Conservation (phyloP, 2,797 vertebrate genomes). For the Onychomys leucogaster region DNA sequence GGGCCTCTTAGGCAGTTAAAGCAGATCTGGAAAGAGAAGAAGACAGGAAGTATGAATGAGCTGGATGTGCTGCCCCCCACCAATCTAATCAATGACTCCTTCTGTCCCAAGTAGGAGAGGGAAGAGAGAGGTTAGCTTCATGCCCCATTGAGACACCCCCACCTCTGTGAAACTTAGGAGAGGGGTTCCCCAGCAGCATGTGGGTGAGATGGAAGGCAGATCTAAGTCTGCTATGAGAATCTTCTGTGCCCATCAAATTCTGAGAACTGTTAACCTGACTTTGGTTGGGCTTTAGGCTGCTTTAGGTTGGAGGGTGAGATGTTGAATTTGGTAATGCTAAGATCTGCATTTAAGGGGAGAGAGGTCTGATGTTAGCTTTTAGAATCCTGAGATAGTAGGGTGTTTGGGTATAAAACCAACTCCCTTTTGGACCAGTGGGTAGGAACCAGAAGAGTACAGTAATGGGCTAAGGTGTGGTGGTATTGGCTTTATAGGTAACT, state of each 20-base stretch:
- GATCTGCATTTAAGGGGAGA: not conserved
- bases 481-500: not conserved
- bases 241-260: not conserved
- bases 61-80: not conserved
- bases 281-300: not conserved
- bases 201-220: not conserved
- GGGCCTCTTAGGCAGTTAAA: not conserved
- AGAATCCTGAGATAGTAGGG: not conserved
- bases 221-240: not conserved
- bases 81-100: not conserved
- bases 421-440: not conserved
- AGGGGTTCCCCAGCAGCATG: not conserved
- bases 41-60: not conserved
- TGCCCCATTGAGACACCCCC: not conserved
- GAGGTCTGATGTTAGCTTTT: not conserved
- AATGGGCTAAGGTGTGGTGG: not conserved
- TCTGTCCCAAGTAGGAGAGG: not conserved
- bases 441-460: not conserved
- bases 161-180: accelerated
- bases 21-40: not conserved
- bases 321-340: not conserved
- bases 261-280: not conserved
- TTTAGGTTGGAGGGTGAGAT: not conserved
- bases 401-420: not conserved
- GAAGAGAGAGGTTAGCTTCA: not conserved